Base-by-base conservation (phyloP, 2,113 vertebrate species). In the Hucho hucho region DNA sequence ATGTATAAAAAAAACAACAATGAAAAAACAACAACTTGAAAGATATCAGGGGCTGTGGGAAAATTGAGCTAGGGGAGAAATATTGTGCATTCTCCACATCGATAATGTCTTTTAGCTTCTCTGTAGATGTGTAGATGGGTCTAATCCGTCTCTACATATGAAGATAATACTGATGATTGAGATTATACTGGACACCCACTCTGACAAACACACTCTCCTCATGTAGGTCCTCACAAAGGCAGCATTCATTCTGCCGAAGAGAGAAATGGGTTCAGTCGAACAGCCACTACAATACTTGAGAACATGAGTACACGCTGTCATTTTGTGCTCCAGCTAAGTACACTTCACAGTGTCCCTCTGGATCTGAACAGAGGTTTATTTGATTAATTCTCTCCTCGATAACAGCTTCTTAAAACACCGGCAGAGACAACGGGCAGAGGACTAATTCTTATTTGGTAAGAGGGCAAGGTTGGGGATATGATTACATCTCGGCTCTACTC, bases 401-500 rank as follows among this genome's bases (percentile, higher is more conserved):
- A 70, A 70, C 26, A 59, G 77, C 61, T 58, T 70, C 63, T 75
- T 75, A 53, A 79, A 56, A 64, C 68, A 49, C 29, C 70, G 47
- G 47, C 66, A 64, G 67, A 73, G 43, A 47, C 16, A 53, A 58
- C 46, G 18, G 24, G 25, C 3, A 37, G 6, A 28, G 24, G 72
- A 46, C 58, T 64, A 32, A 66, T 72, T 49, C 67, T 9, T 59
- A 49, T 53, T 3, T 22, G 16, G 49, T 13, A 20, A 25, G 58
- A 73, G 13, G 46, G 14, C n/a, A 29, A 9, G 6, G 28, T 43
- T 74, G 14, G n/a, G 28, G 16, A 53, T 26, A 28, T 58, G 56
- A 67, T 76, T 71, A 53, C 68, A 65, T 46, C 64, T 70, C 5
- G 6, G 16, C 14, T 53, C 49, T 53, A 53, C 49, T 53, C 49